Conservation (phyloP, 2,797 vertebrate genomes). For the Poliocrania exsul region DNA sequence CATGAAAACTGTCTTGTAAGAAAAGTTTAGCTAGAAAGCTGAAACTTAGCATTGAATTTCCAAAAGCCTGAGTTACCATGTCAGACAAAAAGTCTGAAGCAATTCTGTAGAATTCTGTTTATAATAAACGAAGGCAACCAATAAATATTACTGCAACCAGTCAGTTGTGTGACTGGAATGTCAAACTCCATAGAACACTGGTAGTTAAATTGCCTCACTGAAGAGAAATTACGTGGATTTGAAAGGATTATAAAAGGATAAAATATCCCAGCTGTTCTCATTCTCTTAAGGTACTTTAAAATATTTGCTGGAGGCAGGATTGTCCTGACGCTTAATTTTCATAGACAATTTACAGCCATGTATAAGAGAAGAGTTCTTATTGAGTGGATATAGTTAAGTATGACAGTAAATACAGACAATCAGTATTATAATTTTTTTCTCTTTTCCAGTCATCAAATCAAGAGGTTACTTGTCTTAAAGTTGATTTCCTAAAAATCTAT, state of each 20-base stretch:
- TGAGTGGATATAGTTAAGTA: neutral
- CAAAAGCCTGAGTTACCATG: neutral
- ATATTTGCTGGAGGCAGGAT: neutral
- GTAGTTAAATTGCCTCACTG: constrained; percentile 18
- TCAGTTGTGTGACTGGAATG: constrained; percentile 32
- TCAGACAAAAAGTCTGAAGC: neutral
- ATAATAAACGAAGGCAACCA: neutral
- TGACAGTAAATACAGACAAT: neutral
- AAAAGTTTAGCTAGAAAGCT: neutral
- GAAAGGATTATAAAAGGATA: constrained; percentile 45
- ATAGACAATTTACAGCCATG: neutral
- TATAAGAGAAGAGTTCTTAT: neutral
- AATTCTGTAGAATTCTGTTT: constrained; percentile 4
- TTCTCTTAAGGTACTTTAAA: constrained; percentile 30
- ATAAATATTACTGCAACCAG: constrained; percentile 24
- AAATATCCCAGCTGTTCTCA: constrained; percentile 15
- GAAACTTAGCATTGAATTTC: neutral
- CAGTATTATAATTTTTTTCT: neutral
- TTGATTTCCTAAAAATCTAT: neutral
- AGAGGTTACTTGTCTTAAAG: neutral
- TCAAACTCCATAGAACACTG: neutral
- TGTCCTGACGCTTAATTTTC: neutral
- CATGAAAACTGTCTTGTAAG: neutral
- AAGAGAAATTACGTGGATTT: constrained; percentile 45
- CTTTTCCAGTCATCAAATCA: neutral